Evolutionary conservation across 2,797 vertebrate species (phyloP).

Genomic region (Momotus momota): DNA sequence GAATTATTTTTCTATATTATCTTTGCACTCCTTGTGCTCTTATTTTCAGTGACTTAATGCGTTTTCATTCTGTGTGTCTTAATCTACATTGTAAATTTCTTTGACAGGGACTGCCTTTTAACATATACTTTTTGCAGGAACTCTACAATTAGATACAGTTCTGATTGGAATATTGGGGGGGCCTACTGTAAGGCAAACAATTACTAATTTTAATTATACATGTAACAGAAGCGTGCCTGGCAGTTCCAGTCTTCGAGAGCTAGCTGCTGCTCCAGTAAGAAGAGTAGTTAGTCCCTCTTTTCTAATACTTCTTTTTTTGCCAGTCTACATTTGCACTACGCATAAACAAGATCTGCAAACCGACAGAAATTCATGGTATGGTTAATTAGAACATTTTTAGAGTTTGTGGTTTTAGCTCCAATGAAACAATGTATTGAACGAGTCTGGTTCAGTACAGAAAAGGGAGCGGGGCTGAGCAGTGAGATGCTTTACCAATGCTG

Average conservation of each 20-base stretch:
- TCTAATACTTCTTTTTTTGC: not conserved
- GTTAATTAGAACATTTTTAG: not conserved
- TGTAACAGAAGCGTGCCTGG: not conserved
- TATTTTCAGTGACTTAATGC: not conserved
- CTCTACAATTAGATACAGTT: not conserved
- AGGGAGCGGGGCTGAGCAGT: not conserved
- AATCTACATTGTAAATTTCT: not conserved
- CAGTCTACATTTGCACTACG: not conserved
- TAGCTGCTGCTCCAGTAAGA: not conserved
- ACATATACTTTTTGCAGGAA: not conserved
- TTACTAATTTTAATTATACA: not conserved
- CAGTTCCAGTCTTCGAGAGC: not conserved
- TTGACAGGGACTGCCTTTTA: not conserved
- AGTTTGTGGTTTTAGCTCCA: not conserved
- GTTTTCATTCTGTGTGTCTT: not conserved
- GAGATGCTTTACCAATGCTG: slow-evolving; percentile 74
- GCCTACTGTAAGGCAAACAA: not conserved
- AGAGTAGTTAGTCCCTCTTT: not conserved
- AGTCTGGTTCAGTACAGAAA: not conserved
- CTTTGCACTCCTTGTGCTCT: not conserved
- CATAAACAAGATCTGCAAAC: not conserved
- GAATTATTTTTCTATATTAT: not conserved
- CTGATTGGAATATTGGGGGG: not conserved
- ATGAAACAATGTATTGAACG: not conserved
- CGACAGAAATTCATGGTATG: not conserved